A percentile compares a stretch with the other conserved stretches of the same genome.
These are phyloP conservation scores for Boloria selene DNA, from an alignment of 2,888 invertebrate species.

Conservation along the genomic window DNA sequence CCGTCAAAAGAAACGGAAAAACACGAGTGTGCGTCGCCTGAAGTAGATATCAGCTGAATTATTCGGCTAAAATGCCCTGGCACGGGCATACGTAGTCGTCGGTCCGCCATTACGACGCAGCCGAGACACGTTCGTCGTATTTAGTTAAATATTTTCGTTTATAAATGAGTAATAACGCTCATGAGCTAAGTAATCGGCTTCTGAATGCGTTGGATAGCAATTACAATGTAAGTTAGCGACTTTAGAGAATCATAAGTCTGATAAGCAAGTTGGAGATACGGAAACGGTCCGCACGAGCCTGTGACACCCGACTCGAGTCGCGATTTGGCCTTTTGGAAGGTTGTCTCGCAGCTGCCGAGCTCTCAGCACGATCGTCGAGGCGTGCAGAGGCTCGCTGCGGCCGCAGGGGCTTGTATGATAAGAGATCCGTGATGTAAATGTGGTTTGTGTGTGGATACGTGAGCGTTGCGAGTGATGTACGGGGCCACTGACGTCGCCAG, in stretches of 20 bases:
- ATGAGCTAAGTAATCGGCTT: slow-evolving; percentile 97
- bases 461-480: slow-evolving; percentile 69
- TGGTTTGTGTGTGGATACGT: slow-evolving; percentile 65
- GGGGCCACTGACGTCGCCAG: slow-evolving; percentile 79
- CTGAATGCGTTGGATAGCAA: slow-evolving; percentile 97
- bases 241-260: slow-evolving; percentile 71
- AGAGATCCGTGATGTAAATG: slow-evolving; percentile 46
- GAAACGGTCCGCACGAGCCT: slow-evolving; percentile 79
- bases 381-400: slow-evolving; percentile 51
- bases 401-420: slow-evolving; percentile 53
- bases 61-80: slow-evolving; percentile 84
- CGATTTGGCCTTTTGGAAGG: slow-evolving; percentile 69
- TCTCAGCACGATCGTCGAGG: slow-evolving; percentile 50
- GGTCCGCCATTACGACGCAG: slow-evolving; percentile 83
- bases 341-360: slow-evolving; percentile 58
- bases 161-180: slow-evolving; percentile 92
- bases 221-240: slow-evolving; percentile 95
- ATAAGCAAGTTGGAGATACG: slow-evolving; percentile 69
- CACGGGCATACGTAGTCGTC: slow-evolving; percentile 84
- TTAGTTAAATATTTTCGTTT: slow-evolving; percentile 83
- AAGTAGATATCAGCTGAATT: slow-evolving; percentile 83
- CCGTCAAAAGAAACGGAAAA: slow-evolving; percentile 82
- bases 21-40: slow-evolving; percentile 81
- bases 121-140: slow-evolving; percentile 83
- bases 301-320: slow-evolving; percentile 78